phyloP scores from a whole-genome alignment of 2,797 vertebrate species.

The Erithacus rubecula region DNA sequence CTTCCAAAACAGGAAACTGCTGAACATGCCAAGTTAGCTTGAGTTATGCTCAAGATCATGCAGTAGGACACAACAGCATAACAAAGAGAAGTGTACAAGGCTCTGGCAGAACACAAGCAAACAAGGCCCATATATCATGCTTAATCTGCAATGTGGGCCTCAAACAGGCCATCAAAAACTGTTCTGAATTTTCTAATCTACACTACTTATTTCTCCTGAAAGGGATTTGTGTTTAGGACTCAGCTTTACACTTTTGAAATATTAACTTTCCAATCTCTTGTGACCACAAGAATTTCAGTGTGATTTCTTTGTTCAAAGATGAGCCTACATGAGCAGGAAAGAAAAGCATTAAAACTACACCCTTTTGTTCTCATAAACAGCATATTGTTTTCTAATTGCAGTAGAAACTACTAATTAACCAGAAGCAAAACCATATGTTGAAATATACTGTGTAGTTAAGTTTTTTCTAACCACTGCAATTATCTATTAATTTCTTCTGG shows the following conservation, averaged over 20 bases:
- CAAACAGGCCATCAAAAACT: background rate
- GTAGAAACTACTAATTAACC: slow-evolving; percentile 4
- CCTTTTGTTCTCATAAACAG: background rate
- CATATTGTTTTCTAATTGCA: background rate
- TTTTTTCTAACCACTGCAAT: background rate
- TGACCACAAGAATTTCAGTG: background rate
- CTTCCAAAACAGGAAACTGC: slow-evolving; percentile 44
- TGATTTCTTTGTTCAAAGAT: background rate
- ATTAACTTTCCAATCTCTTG: background rate
- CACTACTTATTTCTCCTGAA: background rate
- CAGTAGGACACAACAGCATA: background rate
- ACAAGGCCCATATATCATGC: background rate
- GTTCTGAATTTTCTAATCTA: background rate
- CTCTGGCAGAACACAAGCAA: background rate
- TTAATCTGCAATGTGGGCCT: background rate
- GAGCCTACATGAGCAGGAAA: background rate
- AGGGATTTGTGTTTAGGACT: background rate
- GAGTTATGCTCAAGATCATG: background rate
- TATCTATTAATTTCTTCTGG: background rate
- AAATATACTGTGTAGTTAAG: background rate
- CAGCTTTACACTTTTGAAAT: background rate
- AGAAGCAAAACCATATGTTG: slow-evolving; percentile 3
- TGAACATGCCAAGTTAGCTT: background rate
- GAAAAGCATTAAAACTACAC: background rate
- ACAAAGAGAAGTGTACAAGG: background rate